These are phyloP conservation scores for Philereme transversata DNA, from an alignment of 2,888 invertebrate genomes.

Conservation along the genomic window DNA sequence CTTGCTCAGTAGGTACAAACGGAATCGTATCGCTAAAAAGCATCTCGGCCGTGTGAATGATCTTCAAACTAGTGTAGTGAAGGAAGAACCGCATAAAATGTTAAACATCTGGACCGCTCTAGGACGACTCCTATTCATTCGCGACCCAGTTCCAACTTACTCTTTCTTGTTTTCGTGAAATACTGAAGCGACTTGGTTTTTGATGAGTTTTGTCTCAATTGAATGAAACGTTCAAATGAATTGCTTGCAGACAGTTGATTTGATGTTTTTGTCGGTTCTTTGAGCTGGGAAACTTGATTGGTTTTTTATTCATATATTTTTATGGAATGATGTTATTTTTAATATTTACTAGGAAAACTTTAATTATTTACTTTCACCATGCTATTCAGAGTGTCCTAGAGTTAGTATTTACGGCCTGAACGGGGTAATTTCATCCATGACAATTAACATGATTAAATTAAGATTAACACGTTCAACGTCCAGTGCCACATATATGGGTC, in stretches of 20 bases:
- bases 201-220: constrained; percentile 39
- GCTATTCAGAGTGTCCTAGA: no score
- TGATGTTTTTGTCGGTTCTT: constrained; percentile 1
- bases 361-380: no score
- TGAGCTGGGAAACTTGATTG: constrained; percentile 1
- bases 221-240: constrained; percentile 16
- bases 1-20: no score
- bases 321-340: no score
- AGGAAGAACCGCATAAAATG: constrained; percentile 51
- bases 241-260: constrained; percentile 14
- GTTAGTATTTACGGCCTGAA: no score
- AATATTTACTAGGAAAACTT: no score
- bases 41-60: constrained; percentile 14
- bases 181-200: constrained; percentile 34
- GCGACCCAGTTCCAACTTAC: constrained; percentile 51
- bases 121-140: constrained; percentile 62
- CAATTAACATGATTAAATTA: no score
- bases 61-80: constrained; percentile 28
- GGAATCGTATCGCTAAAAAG: constrained; percentile 5
- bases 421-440: no score
- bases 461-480: no score
- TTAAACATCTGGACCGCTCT: constrained; percentile 64
- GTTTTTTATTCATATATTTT: neutral
- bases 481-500: no score
- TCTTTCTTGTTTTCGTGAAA: constrained; percentile 53